Conservation (phyloP, 1,140 invertebrate genomes). For the Drosophila parvula region DNA sequence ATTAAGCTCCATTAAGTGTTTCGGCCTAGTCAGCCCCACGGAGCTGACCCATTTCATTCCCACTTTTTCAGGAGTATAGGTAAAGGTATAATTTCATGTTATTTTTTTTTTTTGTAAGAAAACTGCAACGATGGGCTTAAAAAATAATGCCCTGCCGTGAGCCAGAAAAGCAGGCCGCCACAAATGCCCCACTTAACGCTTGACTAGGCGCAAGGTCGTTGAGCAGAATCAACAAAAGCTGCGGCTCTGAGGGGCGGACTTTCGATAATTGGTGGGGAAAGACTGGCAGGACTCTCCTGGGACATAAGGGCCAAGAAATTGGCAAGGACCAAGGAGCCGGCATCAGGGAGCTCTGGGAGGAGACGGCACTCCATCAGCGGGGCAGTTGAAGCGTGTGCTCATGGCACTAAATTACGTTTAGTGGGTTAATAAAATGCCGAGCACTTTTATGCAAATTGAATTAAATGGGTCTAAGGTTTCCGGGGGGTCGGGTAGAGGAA, state of each 20-base stretch:
- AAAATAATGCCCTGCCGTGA: conserved; percentile 14
- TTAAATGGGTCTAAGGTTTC: conserved; percentile 56
- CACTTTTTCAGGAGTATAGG: conserved; percentile 40
- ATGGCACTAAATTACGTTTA: conserved; percentile 73
- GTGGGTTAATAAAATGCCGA: conserved; percentile 76
- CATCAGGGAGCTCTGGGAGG: neutral
- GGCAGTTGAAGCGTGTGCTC: conserved; percentile 58
- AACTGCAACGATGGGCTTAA: conserved; percentile 48
- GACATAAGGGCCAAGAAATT: conserved; percentile 41
- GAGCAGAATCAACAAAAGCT: conserved; percentile 68
- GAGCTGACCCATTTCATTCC: conserved; percentile 48
- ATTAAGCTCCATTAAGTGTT: conserved; percentile 22
- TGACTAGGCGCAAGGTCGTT: conserved; percentile 74
- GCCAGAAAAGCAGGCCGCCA: conserved; percentile 30
- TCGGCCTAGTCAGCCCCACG: conserved; percentile 38
- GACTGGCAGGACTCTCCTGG: conserved; percentile 51
- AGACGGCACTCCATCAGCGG: conserved; percentile 60
- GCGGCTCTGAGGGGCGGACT: conserved; percentile 40
- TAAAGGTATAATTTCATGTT: neutral
- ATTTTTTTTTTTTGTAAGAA: conserved; percentile 28
- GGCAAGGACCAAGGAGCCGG: conserved; percentile 7
- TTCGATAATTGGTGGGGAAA: conserved; percentile 65
- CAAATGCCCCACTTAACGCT: conserved; percentile 73
- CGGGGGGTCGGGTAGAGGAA: neutral
- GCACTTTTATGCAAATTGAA: conserved; percentile 78